A percentile compares a stretch with the other conserved stretches of the same genome.
These are phyloP conservation scores for Ferrisia virgata DNA, from an alignment of 2,888 invertebrate genomes.

Conservation along the genomic window DNA sequence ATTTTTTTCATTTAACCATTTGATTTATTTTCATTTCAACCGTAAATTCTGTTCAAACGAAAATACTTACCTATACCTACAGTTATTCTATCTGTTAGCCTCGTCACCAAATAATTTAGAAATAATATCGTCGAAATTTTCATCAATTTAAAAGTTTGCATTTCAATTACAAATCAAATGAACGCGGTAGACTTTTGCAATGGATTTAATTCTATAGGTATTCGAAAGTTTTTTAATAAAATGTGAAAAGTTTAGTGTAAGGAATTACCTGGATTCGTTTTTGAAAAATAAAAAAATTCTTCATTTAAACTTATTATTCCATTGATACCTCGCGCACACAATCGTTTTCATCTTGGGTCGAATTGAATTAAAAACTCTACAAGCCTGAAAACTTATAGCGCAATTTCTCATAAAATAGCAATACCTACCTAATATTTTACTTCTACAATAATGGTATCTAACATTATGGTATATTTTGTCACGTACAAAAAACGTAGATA, in stretches of 20 bases:
- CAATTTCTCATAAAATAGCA: neutral
- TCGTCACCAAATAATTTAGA: neutral
- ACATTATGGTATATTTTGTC: too few relatives aligned
- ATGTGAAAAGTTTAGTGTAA: neutral
- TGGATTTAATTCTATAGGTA: neutral
- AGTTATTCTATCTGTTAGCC: too few relatives aligned
- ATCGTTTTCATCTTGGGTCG: neutral
- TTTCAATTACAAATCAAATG: neutral
- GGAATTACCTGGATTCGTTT: neutral
- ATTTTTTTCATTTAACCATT: too few relatives aligned
- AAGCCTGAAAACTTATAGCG: neutral
- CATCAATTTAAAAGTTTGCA: conserved; percentile 12
- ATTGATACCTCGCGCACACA: neutral
- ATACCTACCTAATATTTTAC: neutral
- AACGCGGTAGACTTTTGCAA: neutral
- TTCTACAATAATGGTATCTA: too few relatives aligned
- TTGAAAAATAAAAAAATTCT: neutral
- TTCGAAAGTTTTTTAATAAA: neutral
- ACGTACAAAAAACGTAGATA: neutral
- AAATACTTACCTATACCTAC: too few relatives aligned
- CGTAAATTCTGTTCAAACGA: too few relatives aligned
- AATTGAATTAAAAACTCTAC: conserved; percentile 4
- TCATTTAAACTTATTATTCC: neutral
- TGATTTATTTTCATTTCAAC: too few relatives aligned
- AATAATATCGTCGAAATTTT: neutral